Percentiles rank a stretch among this genome's conserved stretches.
These are phyloP conservation scores for Lagocephalus sceleratus DNA, from an alignment of 2,797 vertebrate genomes.

Conservation along the genomic window DNA sequence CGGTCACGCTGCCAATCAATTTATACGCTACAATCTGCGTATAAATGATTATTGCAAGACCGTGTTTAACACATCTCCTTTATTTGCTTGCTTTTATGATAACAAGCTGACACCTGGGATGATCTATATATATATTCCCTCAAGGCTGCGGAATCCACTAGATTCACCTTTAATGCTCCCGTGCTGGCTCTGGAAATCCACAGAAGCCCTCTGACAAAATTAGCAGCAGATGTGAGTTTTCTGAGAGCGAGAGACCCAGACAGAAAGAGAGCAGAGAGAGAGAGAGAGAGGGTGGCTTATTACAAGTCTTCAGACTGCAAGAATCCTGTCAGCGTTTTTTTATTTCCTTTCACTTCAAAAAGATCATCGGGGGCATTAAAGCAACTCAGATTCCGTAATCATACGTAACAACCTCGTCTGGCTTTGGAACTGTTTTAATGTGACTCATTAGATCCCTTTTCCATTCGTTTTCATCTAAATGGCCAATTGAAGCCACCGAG, in stretches of 20 bases:
- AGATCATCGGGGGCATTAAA: constrained; percentile 12
- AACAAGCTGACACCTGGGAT: constrained; percentile 41
- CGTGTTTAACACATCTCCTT: constrained; percentile 21
- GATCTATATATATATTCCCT: constrained; percentile 34
- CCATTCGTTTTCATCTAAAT: constrained; percentile 31
- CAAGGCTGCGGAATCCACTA: constrained; percentile 41
- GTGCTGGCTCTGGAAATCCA: constrained; percentile 63
- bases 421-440: neutral
- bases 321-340: constrained; percentile 19
- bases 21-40: too few relatives aligned
- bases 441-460: constrained; percentile 6
- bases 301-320: constrained; percentile 43
- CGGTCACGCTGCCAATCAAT: too few relatives aligned
- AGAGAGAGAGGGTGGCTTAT: constrained; percentile 42
- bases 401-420: neutral
- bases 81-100: constrained; percentile 26
- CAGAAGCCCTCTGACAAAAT: constrained; percentile 60
- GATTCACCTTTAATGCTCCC: constrained; percentile 73
- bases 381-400: neutral
- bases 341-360: constrained; percentile 32
- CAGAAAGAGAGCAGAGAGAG: constrained; percentile 28
- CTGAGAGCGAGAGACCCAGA: constrained; percentile 45
- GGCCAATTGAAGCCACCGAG: constrained; percentile 6
- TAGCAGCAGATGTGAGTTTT: constrained; percentile 71
- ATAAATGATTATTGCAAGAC: too few relatives aligned